Conservation (phyloP, 2,888 invertebrate species). For the Amphipoea lucens region DNA sequence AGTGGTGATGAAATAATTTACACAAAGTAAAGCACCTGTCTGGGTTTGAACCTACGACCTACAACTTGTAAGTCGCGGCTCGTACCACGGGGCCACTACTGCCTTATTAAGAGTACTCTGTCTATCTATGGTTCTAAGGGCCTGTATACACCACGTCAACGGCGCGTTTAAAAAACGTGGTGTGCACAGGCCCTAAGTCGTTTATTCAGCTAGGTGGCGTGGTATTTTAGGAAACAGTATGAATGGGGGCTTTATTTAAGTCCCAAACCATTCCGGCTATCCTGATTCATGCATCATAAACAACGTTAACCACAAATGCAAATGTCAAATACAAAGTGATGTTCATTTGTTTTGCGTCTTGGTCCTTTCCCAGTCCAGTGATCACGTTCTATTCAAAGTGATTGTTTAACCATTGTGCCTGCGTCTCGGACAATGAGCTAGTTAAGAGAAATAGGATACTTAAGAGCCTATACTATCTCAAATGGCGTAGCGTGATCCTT, state of each 20-base stretch:
- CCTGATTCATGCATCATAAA: neutral
- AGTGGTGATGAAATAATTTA: no score
- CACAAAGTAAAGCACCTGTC: no score
- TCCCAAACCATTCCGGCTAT: neutral
- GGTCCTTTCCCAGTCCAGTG: neutral
- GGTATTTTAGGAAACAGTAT: neutral
- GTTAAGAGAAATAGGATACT: neutral
- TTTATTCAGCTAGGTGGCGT: neutral
- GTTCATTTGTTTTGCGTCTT: neutral
- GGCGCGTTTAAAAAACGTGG: no score
- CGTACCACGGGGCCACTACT: no score
- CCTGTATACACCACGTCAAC: no score
- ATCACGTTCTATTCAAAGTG: neutral
- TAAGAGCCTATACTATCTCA: neutral
- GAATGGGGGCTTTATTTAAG: neutral
- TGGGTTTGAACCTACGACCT: no score
- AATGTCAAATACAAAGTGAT: conserved; percentile 6
- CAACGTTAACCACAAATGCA: neutral
- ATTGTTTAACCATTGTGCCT: conserved; percentile 11
- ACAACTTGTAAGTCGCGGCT: no score
- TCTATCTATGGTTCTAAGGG: neutral
- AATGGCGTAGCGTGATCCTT: no score
- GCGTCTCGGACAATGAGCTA: neutral
- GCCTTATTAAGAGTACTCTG: no score
- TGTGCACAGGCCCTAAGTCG: neutral